These are phyloP conservation scores for Apistogramma diplotaenia DNA, from an alignment of 2,113 vertebrate species.

Conservation along the genomic window DNA sequence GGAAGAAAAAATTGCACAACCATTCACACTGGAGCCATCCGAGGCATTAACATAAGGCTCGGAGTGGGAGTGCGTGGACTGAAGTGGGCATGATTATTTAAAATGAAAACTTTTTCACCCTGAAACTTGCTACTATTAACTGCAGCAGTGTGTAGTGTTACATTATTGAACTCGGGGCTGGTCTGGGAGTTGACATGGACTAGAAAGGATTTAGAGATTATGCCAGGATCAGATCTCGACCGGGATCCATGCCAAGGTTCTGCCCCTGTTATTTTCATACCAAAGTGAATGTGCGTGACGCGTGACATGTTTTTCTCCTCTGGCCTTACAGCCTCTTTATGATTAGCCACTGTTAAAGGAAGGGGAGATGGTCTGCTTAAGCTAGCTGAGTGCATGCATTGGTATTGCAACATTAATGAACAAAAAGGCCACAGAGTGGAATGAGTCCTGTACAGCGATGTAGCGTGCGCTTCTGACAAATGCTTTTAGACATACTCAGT, in stretches of 20 bases:
- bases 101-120: constrained; percentile 58
- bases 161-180: constrained; percentile 62
- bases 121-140: constrained; percentile 51
- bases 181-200: constrained; percentile 37
- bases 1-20: constrained; percentile 18
- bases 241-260: constrained; percentile 12
- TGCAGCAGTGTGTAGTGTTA: constrained; percentile 48
- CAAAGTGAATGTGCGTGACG: constrained; percentile 37
- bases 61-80: constrained; percentile 18
- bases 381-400: neutral
- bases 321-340: constrained; percentile 4
- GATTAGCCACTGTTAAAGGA: neutral
- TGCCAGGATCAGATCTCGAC: constrained; percentile 33
- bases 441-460: neutral
- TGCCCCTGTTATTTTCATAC: constrained; percentile 34
- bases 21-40: constrained; percentile 14
- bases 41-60: constrained; percentile 34
- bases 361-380: neutral
- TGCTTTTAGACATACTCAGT: neutral
- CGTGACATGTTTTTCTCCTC: neutral
- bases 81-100: constrained; percentile 60
- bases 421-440: neutral
- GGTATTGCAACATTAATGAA: constrained; percentile 15
- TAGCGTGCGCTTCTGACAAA: neutral
- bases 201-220: constrained; percentile 45